These are phyloP conservation scores for Epinotia demarniana DNA, from an alignment of 2,888 invertebrate genomes.

Conservation along the genomic window DNA sequence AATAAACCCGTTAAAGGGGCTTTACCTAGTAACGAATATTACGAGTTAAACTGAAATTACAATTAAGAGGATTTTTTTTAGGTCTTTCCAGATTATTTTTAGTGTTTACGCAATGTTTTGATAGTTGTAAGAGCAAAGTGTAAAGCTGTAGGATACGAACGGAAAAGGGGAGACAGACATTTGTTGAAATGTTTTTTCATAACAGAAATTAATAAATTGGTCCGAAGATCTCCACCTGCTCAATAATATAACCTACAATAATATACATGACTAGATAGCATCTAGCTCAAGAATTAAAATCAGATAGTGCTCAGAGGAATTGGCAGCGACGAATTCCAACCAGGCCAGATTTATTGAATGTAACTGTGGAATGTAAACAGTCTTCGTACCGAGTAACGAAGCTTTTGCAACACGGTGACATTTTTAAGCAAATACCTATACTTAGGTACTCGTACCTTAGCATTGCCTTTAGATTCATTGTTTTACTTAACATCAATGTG, in stretches of 20 bases:
- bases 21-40: not conserved
- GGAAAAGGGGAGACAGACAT: not conserved
- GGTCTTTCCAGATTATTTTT: not conserved
- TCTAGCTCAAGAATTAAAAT: conserved; percentile 4
- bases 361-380: conserved; percentile 37
- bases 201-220: too few relatives aligned
- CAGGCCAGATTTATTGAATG: conserved; percentile 31
- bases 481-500: not conserved
- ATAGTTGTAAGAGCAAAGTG: not conserved
- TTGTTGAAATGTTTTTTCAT: not conserved
- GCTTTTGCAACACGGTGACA: not conserved
- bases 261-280: not conserved
- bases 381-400: not conserved
- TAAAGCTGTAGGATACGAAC: not conserved
- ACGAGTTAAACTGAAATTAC: not conserved
- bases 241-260: not conserved
- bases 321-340: conserved; percentile 16
- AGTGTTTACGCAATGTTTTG: not conserved
- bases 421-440: conserved; percentile 11
- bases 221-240: not conserved
- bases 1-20: not conserved
- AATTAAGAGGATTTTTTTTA: not conserved
- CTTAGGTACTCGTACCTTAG: not conserved
- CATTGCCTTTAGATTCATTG: not conserved
- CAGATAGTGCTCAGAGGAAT: conserved; percentile 5